Base-by-base conservation (phyloP, 1,140 invertebrate genomes). In the Drosophila pallidifrons region DNA sequence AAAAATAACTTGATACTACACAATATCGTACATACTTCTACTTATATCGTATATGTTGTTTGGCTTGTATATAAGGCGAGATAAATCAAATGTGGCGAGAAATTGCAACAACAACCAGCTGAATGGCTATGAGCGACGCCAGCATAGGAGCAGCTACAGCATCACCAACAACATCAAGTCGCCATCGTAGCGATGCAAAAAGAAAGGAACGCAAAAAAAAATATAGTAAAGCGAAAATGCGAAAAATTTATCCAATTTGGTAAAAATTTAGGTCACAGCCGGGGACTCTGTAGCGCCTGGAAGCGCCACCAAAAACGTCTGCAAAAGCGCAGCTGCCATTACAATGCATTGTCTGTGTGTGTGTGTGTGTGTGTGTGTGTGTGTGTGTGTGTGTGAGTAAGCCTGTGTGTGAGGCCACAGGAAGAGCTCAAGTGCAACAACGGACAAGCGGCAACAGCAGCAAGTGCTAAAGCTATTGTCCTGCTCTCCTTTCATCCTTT, bases 231-330 rank as follows among this genome's bases (percentile, higher is more conserved):
- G 78, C 71, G 85, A 86, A 89, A 91, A 91, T 91, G 89, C 90
- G 90, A 91, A 91, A 91, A 91, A 91, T 91, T 86, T 91, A 91
- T 91, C 89, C 89, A 91, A 91, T 91, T 91, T 91, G 89, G 89
- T 89, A 91, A 91, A 91, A 91, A 91, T 91, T 91, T 91, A 78
- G 89, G 89, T 91, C 89, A 91, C 81, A 89, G 73, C 78, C 80
- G 75, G 77, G 88, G 66, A 52, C 77, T 59, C 32, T 64, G 57
- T n/a, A 71, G 41, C 51, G 55, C 55, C 79, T 86, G 73, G 65
- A 79, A 82, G 73, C 69, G 51, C 69, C 58, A 59, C 55, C 75
- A 54, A 75, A 70, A 66, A 70, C 60, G 66, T 75, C 77, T 72
- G 77, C 74, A 87, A 87, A 89, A 87, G 83, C 77, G 83, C 83